Evolutionary conservation across 2,797 vertebrate species (phyloP), one percentile per base, ranked within the genome.

Genomic region (Petrocephalus sullivani): DNA sequence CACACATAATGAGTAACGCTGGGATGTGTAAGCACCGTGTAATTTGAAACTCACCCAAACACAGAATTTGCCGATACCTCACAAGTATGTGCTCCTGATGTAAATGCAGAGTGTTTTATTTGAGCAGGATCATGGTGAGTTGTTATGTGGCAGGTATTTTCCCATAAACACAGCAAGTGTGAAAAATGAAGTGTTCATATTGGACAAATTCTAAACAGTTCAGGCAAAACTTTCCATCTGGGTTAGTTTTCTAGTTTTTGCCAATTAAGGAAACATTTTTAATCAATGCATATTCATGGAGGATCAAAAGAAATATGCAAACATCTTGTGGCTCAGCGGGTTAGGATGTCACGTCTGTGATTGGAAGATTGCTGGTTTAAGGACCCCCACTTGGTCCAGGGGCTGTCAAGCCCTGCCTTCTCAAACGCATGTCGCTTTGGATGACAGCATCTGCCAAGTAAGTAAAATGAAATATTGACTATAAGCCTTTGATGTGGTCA

Each of bases 181-280:
- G 14, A 49, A 78, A 46, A 49, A 41, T 46, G 37, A 78, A 46
- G 71, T 78, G 46, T n/a, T 49, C 19, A 41, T 49, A 78, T 71
- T 71, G 71, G 33, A 8, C 19, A 0, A 8, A 9, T 78, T 41
- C 71, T 46, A 78, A 78, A 49, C 19, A 78, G 33, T 78, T 41
- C 71, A 78, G 37, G 41, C 71, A 78, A 46, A 78, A 78, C 71
- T 78, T 78, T 78, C 71, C 71, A 78, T 78, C 71, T 78, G 33
- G 33, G 71, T 78, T 78, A 41, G 33, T 78, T 49, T 46, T 49
- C 41, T 78, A 37, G 28, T 78, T 78, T 78, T 78, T 41, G 37
- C 71, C 71, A 78, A 49, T 78, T 78, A 41, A 78, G 71, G 71
- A n/a, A 49, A 78, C 16, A 78, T 78, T 49, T 16, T 78, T 46